Conservation (phyloP, 2,113 vertebrate genomes). For the Tylochromis polylepis region DNA sequence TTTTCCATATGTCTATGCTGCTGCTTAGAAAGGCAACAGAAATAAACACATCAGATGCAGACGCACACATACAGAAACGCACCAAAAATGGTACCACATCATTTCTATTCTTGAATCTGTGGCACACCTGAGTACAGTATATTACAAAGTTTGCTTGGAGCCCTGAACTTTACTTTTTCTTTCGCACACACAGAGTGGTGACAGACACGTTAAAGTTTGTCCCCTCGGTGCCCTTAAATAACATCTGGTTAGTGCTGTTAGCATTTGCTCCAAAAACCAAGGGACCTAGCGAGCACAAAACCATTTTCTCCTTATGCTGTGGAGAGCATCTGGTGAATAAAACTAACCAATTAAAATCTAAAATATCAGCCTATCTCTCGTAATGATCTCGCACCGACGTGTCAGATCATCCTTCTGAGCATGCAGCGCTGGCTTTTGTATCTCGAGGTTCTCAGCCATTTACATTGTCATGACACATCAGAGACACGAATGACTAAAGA, state of each 20-base stretch:
- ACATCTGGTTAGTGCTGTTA: slow-evolving; percentile 44
- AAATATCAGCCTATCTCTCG: neutral
- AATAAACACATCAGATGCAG: neutral
- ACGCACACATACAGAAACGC: neutral
- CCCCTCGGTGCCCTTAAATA: slow-evolving; percentile 38
- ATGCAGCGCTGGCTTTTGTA: neutral
- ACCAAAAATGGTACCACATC: neutral
- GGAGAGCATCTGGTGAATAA: slow-evolving; percentile 23
- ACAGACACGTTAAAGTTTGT: slow-evolving; percentile 13
- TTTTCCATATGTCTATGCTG: neutral
- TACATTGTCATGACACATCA: slow-evolving; percentile 22
- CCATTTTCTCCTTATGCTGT: neutral
- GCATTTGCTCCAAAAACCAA: slow-evolving; percentile 37
- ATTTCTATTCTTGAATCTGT: slow-evolving; percentile 33
- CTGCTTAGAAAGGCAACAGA: neutral
- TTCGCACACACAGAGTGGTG: neutral
- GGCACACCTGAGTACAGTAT: slow-evolving; percentile 37
- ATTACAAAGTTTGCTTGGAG: slow-evolving; percentile 20
- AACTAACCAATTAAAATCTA: slow-evolving; percentile 30
- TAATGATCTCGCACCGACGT: neutral
- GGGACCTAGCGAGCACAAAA: neutral
- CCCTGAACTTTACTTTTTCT: slow-evolving; percentile 19
- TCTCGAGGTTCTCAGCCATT: neutral
- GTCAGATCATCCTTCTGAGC: neutral
- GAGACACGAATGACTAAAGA: slow-evolving; percentile 29